Evolutionary conservation across 2,888 invertebrate genomes (phyloP), one percentile per base, ranked within the genome.

Genomic region (Crossocerus cetratus): DNA sequence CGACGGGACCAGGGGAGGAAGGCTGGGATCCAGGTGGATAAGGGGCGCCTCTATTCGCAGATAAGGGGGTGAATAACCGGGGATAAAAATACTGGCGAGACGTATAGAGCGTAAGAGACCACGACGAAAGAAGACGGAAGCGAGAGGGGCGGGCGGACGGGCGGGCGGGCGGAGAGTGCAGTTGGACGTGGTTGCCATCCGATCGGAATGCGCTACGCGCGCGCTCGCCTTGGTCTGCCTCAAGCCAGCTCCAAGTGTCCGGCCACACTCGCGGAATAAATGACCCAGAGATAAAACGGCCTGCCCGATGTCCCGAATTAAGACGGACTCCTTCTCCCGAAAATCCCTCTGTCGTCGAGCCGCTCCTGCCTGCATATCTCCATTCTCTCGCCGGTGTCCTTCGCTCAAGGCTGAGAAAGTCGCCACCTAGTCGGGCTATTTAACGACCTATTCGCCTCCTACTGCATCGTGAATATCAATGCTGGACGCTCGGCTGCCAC

Each of bases 51-150:
- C 81, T 84, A 83, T 82, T 83, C 81, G 81, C 81, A 84, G 84
- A 86, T 85, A 85, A 87, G 82, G 82, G 84, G 89, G 89, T 90
- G 89, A 90, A 90, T 86, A 90, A 90, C 89, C 88, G 84, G 80
- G 80, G 88, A 85, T 90, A 90, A 89, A 90, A 90, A 90, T 90
- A 90, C 87, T 79, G 77, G 63, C 83, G 78, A n/a, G n/a, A 32
- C 32, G 78, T 79, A 70, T 69, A 77, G 78, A 82, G 78, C 59
- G 72, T 61, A 60, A 72, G 65, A 72, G 69, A 58, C 32, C 32
- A 32, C 72, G 62, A 65, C 61, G 72, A 61, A 65, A 49, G 65
- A 62, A 74, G 32, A 32, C 32, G 32, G 69, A 66, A 65, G 66
- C 69, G 71, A 62, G 65, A 56, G 56, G 56, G 55, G 59, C 43